Conservation (phyloP, 2,888 invertebrate species). For the Boloria selene region DNA sequence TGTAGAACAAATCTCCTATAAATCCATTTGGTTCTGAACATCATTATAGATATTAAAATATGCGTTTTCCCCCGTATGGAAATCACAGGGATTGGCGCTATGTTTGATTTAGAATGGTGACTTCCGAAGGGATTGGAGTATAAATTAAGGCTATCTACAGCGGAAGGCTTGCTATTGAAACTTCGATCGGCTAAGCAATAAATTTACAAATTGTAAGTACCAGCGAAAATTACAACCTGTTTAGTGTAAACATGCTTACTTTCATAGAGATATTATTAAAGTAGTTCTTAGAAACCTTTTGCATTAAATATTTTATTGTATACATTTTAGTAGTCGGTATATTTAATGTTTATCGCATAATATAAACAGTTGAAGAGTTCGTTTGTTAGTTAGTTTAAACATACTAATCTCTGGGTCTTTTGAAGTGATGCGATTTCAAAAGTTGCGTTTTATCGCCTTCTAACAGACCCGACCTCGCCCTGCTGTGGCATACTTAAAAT, state of each 20-base stretch:
- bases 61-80: slow-evolving; percentile 56
- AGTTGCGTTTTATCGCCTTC: too few species aligned
- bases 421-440: too few species aligned
- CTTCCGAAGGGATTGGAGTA: slow-evolving; percentile 66
- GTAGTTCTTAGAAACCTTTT: too few species aligned
- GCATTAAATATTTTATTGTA: too few species aligned
- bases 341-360: too few species aligned
- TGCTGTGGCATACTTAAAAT: too few species aligned
- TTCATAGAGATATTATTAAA: not conserved
- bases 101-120: slow-evolving; percentile 78
- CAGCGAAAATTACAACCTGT: slow-evolving; percentile 31
- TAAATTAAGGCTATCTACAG: slow-evolving; percentile 65
- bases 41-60: slow-evolving; percentile 71
- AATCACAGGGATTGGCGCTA: slow-evolving; percentile 62
- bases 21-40: slow-evolving; percentile 52
- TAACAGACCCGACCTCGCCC: too few species aligned
- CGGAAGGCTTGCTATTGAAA: slow-evolving; percentile 60
- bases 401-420: too few species aligned
- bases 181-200: slow-evolving; percentile 60
- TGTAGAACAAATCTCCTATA: slow-evolving; percentile 41
- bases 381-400: too few species aligned
- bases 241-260: not conserved
- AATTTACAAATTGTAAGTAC: slow-evolving; percentile 46
- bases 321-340: too few species aligned
- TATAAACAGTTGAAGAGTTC: too few species aligned